Evolutionary conservation across 2,888 invertebrate genomes (phyloP).

Genomic region (Stramonita haemastoma): DNA sequence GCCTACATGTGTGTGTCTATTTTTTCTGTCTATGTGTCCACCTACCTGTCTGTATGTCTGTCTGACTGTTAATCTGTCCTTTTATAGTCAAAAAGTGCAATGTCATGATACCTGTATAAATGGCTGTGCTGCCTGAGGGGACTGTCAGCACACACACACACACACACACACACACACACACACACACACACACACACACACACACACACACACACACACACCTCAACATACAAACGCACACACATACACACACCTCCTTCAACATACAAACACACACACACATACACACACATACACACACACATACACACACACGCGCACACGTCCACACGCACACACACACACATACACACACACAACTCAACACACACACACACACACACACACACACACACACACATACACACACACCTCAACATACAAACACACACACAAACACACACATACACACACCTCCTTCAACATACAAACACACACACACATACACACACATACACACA

Average conservation of each 20-base stretch:
- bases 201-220: not conserved
- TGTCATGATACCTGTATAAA: not conserved
- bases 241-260: not conserved
- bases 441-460: not conserved
- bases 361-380: not conserved
- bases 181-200: not conserved
- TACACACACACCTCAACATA: not conserved
- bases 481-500: not conserved
- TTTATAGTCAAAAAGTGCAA: not conserved
- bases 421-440: not conserved
- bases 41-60: not conserved
- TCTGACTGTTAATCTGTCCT: not conserved
- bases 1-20: not conserved
- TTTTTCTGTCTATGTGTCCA: not conserved
- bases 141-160: not conserved
- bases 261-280: not conserved
- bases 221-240: not conserved
- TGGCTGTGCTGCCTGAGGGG: not conserved
- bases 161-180: constrained; percentile 1
- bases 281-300: not conserved
- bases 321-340: not conserved
- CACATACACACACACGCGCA: constrained; percentile 4
- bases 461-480: not conserved
- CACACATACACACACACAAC: not conserved
- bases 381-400: not conserved